Evolutionary conservation across 2,113 vertebrate species (phyloP).

Genomic region (Ellobius talpinus): DNA sequence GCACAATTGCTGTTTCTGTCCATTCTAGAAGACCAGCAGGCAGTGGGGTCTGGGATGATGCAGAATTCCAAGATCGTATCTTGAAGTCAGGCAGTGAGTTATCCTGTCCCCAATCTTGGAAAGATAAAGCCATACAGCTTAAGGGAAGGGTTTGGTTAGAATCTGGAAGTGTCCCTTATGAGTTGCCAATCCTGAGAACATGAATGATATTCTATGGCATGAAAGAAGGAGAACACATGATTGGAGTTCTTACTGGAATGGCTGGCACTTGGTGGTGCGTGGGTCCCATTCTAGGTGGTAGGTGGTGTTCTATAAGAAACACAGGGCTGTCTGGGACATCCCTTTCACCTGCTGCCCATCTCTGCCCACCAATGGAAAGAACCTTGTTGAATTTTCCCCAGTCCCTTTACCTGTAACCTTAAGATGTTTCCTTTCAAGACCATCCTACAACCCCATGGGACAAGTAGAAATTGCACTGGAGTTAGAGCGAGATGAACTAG

Average conservation of each 20-base stretch:
- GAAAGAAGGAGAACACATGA: not conserved
- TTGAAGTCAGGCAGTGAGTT: not conserved
- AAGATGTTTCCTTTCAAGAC: not conserved
- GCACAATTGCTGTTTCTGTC: not conserved
- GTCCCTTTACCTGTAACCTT: not conserved
- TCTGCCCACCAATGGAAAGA: not conserved
- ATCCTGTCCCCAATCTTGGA: not conserved
- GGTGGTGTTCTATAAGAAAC: not conserved
- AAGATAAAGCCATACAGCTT: not conserved
- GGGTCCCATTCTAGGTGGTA: too few relatives aligned
- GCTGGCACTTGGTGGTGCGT: not conserved
- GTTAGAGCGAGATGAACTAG: not conserved
- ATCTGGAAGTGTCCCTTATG: not conserved
- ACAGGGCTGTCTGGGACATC: not conserved
- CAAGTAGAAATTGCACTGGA: not conserved
- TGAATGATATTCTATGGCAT: not conserved
- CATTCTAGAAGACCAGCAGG: not conserved
- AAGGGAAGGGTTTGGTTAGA: not conserved
- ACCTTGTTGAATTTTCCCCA: not conserved
- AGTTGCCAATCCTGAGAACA: not conserved
- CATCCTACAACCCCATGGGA: not conserved
- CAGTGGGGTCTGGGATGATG: rapidly evolving
- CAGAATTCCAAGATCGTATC: rapidly evolving
- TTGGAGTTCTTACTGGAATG: not conserved
- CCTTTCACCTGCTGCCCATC: not conserved